phyloP scores from a whole-genome alignment of 35 echinoderm and acorn worm genomes.

The Chiridota heheva region DNA sequence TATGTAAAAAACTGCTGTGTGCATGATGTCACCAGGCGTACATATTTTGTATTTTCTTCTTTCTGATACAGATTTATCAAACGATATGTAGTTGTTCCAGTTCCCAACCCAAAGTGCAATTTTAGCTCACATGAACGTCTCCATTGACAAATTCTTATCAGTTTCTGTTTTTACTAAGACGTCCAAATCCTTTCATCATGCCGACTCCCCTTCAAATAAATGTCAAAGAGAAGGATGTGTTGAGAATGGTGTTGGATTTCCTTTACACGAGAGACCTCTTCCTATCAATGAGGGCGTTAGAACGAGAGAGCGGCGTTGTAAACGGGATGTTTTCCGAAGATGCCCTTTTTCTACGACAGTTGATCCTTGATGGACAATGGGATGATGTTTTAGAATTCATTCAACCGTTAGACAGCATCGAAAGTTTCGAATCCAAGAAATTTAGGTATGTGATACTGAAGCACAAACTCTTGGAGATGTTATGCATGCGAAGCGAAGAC shows the following conservation, averaged over 20 bases:
- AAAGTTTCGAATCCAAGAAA: constrained; percentile 79
- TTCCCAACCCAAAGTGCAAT: too few species aligned
- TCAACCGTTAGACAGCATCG: constrained; percentile 84
- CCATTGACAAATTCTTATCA: too few species aligned
- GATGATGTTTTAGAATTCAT: constrained; percentile 98
- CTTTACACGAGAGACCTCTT: constrained; percentile 68
- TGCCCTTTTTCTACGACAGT: constrained; percentile 81
- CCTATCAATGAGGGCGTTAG: constrained; percentile 89
- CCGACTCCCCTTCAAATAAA: constrained; percentile 65
- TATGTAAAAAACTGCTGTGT: too few species aligned
- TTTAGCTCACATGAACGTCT: too few species aligned
- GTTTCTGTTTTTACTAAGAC: too few species aligned
- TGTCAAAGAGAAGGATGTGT: constrained; percentile 80
- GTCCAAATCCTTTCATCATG: too few species aligned
- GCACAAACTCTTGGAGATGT: constrained; percentile 96
- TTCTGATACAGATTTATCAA: too few species aligned
- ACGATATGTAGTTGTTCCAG: too few species aligned
- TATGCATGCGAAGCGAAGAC: constrained; percentile 95
- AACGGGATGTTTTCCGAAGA: constrained; percentile 94
- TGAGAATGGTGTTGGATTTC: constrained; percentile 93
- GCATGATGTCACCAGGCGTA: too few species aligned
- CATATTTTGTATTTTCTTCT: too few species aligned
- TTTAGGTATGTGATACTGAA: constrained; percentile 86
- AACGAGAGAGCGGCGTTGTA: constrained; percentile 87
- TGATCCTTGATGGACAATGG: constrained; percentile 95